Conservation (phyloP, 1,140 invertebrate species). For the Venustaconcha ellipsiformis region DNA sequence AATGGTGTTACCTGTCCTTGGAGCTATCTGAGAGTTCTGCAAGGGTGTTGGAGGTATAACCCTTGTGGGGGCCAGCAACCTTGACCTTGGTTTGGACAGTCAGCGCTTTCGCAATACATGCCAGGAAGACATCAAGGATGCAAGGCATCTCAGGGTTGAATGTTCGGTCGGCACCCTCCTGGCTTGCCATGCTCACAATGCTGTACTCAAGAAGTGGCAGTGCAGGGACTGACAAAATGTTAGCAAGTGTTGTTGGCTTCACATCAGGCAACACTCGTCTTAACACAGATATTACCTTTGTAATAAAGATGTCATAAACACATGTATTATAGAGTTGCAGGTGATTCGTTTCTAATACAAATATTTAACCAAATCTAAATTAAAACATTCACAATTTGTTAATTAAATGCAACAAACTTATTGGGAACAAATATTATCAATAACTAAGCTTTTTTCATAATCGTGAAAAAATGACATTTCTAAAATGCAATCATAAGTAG, state of each 20-base stretch:
- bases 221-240: slow-evolving; percentile 76
- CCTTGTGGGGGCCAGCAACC: slow-evolving; percentile 76
- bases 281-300: slow-evolving; percentile 80
- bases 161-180: slow-evolving; percentile 53
- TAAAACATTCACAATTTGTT: too few species aligned
- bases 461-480: too few species aligned
- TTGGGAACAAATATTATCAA: too few species aligned
- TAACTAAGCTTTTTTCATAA: too few species aligned
- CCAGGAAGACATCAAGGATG: slow-evolving; percentile 86
- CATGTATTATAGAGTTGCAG: too few species aligned
- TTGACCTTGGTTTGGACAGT: slow-evolving; percentile 90
- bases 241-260: slow-evolving; percentile 71
- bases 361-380: background rate
- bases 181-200: slow-evolving; percentile 69
- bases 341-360: background rate
- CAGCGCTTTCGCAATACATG: slow-evolving; percentile 87
- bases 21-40: slow-evolving; percentile 65
- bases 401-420: too few species aligned
- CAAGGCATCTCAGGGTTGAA: slow-evolving; percentile 75
- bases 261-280: slow-evolving; percentile 88
- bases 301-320: slow-evolving; percentile 9
- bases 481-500: too few species aligned
- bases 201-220: slow-evolving; percentile 85
- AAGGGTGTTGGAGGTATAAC: slow-evolving; percentile 75
- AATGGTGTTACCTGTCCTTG: slow-evolving; percentile 27